phyloP scores from a whole-genome alignment of 2,888 invertebrate genomes.

The Lasioglossum zephyrum region DNA sequence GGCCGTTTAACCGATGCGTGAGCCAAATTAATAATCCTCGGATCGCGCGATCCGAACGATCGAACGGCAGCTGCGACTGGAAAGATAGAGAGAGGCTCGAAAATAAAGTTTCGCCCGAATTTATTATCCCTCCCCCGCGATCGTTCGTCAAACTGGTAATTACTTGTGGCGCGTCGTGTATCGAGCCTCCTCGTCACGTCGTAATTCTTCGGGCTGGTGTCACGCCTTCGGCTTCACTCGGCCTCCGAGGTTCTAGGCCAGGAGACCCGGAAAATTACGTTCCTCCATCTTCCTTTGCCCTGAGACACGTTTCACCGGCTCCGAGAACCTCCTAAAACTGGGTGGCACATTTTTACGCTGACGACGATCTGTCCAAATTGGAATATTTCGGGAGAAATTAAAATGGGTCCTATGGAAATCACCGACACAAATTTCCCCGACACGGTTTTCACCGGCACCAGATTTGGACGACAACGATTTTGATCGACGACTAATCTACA shows the following conservation, averaged over 20 bases:
- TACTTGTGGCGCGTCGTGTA: conserved; percentile 41
- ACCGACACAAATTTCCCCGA: too few relatives aligned
- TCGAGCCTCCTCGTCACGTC: background rate
- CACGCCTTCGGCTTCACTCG: background rate
- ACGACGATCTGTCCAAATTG: background rate
- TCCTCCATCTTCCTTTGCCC: background rate
- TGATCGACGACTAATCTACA: too few relatives aligned
- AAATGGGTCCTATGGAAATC: background rate
- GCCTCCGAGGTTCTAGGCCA: background rate
- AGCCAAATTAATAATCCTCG: conserved; percentile 66
- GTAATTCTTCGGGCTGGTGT: conserved; percentile 2
- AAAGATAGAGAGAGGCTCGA: conserved; percentile 16
- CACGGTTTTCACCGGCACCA: too few relatives aligned
- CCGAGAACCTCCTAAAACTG: background rate
- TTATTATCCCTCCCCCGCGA: conserved; percentile 50
- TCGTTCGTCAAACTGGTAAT: conserved; percentile 59
- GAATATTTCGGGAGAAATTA: background rate
- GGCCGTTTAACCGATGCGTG: conserved; percentile 52
- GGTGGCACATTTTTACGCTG: background rate
- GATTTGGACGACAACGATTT: too few relatives aligned
- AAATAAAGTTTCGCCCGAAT: conserved; percentile 56
- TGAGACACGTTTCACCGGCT: background rate
- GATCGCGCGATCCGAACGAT: conserved; percentile 56
- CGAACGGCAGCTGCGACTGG: conserved; percentile 47
- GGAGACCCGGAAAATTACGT: background rate